Conservation (phyloP, 1,140 invertebrate species). For the Amphibalanus amphitrite region DNA sequence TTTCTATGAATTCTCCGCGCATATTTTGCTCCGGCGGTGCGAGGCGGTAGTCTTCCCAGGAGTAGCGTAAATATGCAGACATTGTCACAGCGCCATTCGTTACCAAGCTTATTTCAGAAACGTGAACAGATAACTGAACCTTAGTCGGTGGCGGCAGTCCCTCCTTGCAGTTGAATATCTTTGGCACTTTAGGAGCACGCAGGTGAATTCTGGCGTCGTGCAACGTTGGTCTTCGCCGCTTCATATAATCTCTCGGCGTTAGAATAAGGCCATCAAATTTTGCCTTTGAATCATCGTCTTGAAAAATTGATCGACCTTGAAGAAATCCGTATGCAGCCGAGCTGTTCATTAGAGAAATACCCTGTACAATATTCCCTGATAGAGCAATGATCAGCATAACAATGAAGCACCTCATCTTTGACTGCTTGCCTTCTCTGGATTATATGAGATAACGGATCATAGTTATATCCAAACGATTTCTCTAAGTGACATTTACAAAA, state of each 20-base stretch:
- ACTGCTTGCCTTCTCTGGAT: no score
- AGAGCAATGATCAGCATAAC: no score
- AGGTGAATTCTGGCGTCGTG: background rate
- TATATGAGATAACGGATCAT: no score
- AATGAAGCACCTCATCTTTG: no score
- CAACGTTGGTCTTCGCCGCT: background rate
- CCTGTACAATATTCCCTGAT: no score
- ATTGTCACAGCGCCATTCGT: background rate
- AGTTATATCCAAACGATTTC: no score
- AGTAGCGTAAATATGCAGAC: background rate
- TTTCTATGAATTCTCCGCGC: background rate
- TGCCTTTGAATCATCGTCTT: no score
- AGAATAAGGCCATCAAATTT: background rate
- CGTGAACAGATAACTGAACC: background rate
- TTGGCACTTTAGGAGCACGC: background rate
- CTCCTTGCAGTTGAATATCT: background rate
- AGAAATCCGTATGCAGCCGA: no score
- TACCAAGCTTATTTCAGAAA: background rate
- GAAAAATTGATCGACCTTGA: no score
- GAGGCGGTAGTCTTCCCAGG: background rate
- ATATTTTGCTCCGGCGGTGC: background rate
- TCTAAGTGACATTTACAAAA: no score
- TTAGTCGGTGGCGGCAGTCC: background rate
- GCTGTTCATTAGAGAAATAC: no score
- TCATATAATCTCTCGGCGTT: background rate